phyloP scores from a whole-genome alignment of 92 coral and sea anemone genomes.

The Umimayanthus chanpuru region DNA sequence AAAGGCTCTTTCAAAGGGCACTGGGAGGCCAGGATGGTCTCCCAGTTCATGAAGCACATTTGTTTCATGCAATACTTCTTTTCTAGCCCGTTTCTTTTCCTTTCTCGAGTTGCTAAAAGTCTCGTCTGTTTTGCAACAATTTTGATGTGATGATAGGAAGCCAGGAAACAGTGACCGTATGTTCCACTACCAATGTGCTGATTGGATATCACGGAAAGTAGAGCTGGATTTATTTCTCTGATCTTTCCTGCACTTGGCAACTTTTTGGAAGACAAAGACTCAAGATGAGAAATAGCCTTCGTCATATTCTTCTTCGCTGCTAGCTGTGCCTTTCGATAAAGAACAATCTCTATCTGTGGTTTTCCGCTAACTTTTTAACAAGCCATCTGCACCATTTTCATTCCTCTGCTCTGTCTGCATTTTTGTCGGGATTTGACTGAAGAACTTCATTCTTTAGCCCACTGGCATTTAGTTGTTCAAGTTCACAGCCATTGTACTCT shows the following conservation, averaged over 20 bases:
- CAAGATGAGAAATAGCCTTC: neutral
- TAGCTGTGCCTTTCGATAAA: neutral
- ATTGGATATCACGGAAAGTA: neutral
- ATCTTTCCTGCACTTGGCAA: neutral
- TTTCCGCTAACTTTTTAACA: too few relatives aligned
- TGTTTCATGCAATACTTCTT: too few relatives aligned
- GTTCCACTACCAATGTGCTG: slow-evolving; percentile 50
- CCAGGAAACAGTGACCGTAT: slow-evolving; percentile 54
- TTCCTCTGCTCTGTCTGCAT: too few relatives aligned
- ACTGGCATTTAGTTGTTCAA: too few relatives aligned
- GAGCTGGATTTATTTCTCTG: neutral
- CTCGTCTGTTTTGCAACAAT: slow-evolving; percentile 54
- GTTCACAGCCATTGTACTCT: too few relatives aligned
- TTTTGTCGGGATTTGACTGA: too few relatives aligned
- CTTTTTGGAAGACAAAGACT: too few relatives aligned
- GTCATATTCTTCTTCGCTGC: neutral
- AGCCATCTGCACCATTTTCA: too few relatives aligned
- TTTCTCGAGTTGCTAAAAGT: slow-evolving; percentile 25
- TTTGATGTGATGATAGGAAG: slow-evolving; percentile 44
- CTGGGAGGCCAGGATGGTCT: too few relatives aligned
- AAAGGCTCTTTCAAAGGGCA: slow-evolving; percentile 31
- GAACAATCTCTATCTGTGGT: too few relatives aligned
- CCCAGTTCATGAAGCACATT: neutral
- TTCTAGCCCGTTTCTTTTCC: slow-evolving; percentile 47
- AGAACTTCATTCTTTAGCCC: too few relatives aligned